These are phyloP conservation scores for Mimachlamys varia DNA, from an alignment of 2,888 invertebrate species.

Conservation along the genomic window DNA sequence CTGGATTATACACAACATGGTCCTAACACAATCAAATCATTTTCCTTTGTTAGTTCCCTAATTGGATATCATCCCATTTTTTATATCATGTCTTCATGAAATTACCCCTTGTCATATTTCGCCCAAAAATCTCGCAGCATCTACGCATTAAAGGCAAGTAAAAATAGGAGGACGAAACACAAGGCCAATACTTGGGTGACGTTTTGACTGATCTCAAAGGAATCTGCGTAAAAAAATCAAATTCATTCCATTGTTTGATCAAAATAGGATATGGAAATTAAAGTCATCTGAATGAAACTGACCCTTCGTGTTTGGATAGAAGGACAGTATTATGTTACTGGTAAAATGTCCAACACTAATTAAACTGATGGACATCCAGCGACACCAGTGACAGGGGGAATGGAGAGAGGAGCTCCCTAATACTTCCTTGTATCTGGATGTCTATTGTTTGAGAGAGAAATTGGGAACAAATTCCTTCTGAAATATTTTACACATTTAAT, in stretches of 20 bases:
- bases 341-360: background rate
- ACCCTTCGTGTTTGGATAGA: background rate
- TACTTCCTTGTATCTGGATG: background rate
- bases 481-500: no score
- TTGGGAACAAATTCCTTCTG: no score
- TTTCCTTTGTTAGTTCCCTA: conserved; percentile 8
- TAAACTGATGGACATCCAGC: background rate
- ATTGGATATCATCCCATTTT: conserved; percentile 32
- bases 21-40: conserved; percentile 4
- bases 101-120: conserved; percentile 26
- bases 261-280: conserved; percentile 26
- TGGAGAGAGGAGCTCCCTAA: background rate
- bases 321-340: background rate
- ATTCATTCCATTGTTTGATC: conserved; percentile 31
- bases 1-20: conserved; percentile 19
- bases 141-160: background rate
- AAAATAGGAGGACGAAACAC: background rate
- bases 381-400: background rate
- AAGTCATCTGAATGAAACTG: background rate
- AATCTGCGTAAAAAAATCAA: background rate
- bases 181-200: background rate
- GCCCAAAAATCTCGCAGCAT: background rate
- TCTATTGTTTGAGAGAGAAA: background rate
- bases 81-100: conserved; percentile 31
- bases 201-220: conserved; percentile 26